A percentile compares a stretch with the other conserved stretches of the same genome.
Evolutionary conservation across 2,888 invertebrate species (phyloP).

Genomic region (Polyploca ridens): DNA sequence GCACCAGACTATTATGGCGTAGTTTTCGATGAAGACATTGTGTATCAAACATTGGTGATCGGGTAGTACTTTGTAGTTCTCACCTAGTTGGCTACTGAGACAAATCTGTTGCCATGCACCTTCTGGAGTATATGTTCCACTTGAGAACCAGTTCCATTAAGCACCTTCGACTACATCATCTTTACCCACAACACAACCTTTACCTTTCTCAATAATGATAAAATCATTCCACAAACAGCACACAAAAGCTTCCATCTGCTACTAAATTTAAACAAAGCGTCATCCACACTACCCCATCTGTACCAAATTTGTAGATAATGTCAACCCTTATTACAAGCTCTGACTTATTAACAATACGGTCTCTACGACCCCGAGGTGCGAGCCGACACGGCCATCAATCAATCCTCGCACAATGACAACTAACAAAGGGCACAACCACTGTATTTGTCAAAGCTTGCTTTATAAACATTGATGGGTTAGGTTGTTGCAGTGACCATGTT

Average conservation of each 20-base stretch:
- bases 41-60: too few relatives aligned
- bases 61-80: too few relatives aligned
- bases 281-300: not conserved
- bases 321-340: constrained; percentile 1
- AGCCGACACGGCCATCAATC: constrained; percentile 7
- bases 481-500: not conserved
- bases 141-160: too few relatives aligned
- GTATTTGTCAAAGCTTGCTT: constrained; percentile 7
- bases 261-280: not conserved
- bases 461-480: constrained; percentile 2
- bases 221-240: not conserved
- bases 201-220: not conserved
- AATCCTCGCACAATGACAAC: not conserved
- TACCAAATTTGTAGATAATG: constrained; percentile 9
- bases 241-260: not conserved
- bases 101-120: too few relatives aligned
- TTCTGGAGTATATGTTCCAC: too few relatives aligned
- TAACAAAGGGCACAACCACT: constrained; percentile 7
- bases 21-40: too few relatives aligned
- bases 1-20: too few relatives aligned
- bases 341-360: constrained; percentile 7
- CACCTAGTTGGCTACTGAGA: too few relatives aligned
- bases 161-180: too few relatives aligned
- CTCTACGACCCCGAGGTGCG: constrained; percentile 1
- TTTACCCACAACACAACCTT: not conserved